Evolutionary conservation across 2,888 invertebrate genomes (phyloP).

Genomic region (Litoditis marina): DNA sequence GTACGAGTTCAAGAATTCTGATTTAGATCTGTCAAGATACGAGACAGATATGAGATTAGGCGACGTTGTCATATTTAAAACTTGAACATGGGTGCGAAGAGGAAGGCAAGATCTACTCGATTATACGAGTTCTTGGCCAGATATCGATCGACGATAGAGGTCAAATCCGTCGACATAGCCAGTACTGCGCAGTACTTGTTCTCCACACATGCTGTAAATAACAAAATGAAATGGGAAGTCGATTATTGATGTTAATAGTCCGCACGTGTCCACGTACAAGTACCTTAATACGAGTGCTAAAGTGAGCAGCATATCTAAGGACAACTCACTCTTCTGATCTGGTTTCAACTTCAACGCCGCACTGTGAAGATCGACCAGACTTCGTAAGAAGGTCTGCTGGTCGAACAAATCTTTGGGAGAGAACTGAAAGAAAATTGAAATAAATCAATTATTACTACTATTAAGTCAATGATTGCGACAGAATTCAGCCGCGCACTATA

Average conservation of each 20-base stretch:
- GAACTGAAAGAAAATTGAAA: slow-evolving; percentile 27
- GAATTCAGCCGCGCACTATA: too few relatives aligned
- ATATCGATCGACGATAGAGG: slow-evolving; percentile 21
- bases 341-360: slow-evolving; percentile 24
- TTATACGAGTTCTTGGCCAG: slow-evolving; percentile 39
- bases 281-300: too few relatives aligned
- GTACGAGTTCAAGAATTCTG: too few relatives aligned
- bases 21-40: too few relatives aligned
- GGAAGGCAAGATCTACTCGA: slow-evolving; percentile 39
- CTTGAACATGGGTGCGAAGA: slow-evolving; percentile 46
- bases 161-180: slow-evolving; percentile 13
- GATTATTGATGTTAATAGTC: too few relatives aligned
- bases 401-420: slow-evolving; percentile 47
- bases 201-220: slow-evolving; percentile 2
- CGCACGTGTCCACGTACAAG: too few relatives aligned
- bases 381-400: slow-evolving; percentile 52
- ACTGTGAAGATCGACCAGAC: slow-evolving; percentile 41
- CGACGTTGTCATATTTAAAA: slow-evolving; percentile 17
- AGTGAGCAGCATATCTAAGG: too few relatives aligned
- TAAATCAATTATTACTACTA: too few relatives aligned
- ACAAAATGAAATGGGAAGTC: neutral
- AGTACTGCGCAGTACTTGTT: slow-evolving; percentile 12
- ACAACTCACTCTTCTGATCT: slow-evolving; percentile 35
- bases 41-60: too few relatives aligned
- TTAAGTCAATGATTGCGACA: too few relatives aligned